Evolutionary conservation across 1,140 invertebrate genomes (phyloP).

Genomic region (Bombus sylvicola): DNA sequence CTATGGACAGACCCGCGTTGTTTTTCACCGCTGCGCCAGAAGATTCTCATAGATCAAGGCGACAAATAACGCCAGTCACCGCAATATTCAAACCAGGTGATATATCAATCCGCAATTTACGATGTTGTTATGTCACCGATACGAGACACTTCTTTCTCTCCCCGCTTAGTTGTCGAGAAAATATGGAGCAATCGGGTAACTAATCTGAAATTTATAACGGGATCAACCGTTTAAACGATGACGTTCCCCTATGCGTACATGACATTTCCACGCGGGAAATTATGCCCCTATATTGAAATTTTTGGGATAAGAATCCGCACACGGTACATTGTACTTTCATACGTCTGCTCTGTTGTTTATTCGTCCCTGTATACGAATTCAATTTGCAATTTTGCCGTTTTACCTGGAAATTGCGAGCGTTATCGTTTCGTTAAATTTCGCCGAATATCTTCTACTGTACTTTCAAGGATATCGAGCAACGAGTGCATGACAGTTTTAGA

Average conservation of each 20-base stretch:
- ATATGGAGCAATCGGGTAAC: conserved; percentile 51
- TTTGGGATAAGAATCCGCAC: neutral
- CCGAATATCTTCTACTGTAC: neutral
- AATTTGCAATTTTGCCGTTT: neutral
- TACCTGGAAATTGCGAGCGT: neutral
- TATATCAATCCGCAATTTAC: conserved; percentile 63
- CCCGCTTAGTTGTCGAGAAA: conserved; percentile 16
- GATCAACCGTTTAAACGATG: conserved; percentile 60
- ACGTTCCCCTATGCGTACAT: conserved; percentile 8
- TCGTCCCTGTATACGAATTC: neutral
- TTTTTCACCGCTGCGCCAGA: conserved; percentile 31
- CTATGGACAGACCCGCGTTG: neutral
- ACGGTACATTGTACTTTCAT: neutral
- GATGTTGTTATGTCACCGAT: conserved; percentile 47
- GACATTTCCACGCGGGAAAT: no score
- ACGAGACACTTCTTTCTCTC: conserved; percentile 33
- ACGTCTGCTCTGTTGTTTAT: neutral
- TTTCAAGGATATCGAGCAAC: neutral
- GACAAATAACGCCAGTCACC: conserved; percentile 51
- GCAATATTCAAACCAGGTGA: conserved; percentile 55
- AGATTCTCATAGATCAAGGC: conserved; percentile 49
- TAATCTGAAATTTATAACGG: conserved; percentile 69
- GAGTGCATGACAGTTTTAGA: neutral
- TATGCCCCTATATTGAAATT: neutral
- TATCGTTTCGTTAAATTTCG: neutral